Evolutionary conservation across 1,140 invertebrate genomes (phyloP).

Genomic region (Dreissena polymorpha): DNA sequence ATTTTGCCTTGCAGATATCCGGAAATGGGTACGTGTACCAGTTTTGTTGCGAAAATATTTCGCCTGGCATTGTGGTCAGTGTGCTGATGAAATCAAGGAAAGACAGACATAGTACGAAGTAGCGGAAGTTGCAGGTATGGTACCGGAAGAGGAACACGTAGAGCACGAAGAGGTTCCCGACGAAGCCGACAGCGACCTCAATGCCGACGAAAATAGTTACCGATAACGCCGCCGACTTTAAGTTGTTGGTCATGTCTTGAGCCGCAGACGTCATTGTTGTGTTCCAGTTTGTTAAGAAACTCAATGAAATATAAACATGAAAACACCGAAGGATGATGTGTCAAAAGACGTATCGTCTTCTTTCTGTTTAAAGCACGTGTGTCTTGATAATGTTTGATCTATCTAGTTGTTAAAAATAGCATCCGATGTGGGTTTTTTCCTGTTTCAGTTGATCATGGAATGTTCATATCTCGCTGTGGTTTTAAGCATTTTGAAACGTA

Average conservation of each 20-base stretch:
- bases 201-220: slow-evolving; percentile 54
- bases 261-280: slow-evolving; percentile 6
- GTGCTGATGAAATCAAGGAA: slow-evolving; percentile 62
- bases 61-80: slow-evolving; percentile 64
- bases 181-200: slow-evolving; percentile 53
- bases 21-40: slow-evolving; percentile 64
- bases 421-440: too few species aligned
- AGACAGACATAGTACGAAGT: slow-evolving; percentile 63
- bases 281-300: too few species aligned
- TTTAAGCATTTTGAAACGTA: too few species aligned
- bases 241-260: slow-evolving; percentile 48
- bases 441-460: too few species aligned
- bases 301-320: too few species aligned
- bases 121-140: slow-evolving; percentile 57
- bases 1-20: slow-evolving; percentile 58
- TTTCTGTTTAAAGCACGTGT: too few species aligned
- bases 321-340: too few species aligned
- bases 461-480: too few species aligned
- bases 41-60: slow-evolving; percentile 60
- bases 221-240: slow-evolving; percentile 37
- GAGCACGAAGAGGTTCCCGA: slow-evolving; percentile 62
- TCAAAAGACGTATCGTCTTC: too few species aligned
- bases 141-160: slow-evolving; percentile 58
- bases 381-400: too few species aligned
- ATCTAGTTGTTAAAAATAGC: too few species aligned